Evolutionary conservation across 2,888 invertebrate species (phyloP).

Genomic region (Seladonia tumulorum): DNA sequence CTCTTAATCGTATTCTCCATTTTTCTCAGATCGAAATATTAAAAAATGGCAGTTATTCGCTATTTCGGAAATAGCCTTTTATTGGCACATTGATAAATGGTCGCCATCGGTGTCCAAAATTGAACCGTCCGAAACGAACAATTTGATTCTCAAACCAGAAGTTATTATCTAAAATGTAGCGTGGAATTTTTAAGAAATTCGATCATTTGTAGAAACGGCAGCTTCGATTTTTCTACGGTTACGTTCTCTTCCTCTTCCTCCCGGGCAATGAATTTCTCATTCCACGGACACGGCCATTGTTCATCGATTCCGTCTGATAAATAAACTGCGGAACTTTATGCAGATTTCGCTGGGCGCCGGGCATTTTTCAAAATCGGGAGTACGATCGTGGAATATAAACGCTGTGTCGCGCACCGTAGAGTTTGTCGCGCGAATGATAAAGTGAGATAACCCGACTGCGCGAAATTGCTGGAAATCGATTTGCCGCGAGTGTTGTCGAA

Average conservation of each 20-base stretch:
- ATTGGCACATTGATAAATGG: not conserved
- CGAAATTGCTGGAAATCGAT: constrained; percentile 9
- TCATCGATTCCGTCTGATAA: constrained; percentile 6
- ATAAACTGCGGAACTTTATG: constrained; percentile 15
- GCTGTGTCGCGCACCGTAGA: not conserved
- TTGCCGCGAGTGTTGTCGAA: not conserved
- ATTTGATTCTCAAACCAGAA: not conserved
- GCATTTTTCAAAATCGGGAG: not conserved
- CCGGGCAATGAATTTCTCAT: not conserved
- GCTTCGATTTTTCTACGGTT: not conserved
- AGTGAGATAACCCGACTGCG: constrained; percentile 9
- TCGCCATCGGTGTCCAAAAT: too few species aligned
- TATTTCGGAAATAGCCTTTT: too few species aligned
- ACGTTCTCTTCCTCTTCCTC: not conserved
- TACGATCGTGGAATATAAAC: not conserved
- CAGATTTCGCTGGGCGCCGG: not conserved
- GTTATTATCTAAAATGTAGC: not conserved
- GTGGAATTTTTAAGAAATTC: not conserved
- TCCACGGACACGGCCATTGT: not conserved
- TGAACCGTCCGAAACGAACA: not conserved
- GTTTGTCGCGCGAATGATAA: not conserved
- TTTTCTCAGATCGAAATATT: not conserved
- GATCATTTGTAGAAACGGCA: not conserved
- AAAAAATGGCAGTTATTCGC: too few species aligned
- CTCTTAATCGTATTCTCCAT: not conserved